Base-by-base conservation (phyloP, 2,113 vertebrate species). In the Sterna hirundo region DNA sequence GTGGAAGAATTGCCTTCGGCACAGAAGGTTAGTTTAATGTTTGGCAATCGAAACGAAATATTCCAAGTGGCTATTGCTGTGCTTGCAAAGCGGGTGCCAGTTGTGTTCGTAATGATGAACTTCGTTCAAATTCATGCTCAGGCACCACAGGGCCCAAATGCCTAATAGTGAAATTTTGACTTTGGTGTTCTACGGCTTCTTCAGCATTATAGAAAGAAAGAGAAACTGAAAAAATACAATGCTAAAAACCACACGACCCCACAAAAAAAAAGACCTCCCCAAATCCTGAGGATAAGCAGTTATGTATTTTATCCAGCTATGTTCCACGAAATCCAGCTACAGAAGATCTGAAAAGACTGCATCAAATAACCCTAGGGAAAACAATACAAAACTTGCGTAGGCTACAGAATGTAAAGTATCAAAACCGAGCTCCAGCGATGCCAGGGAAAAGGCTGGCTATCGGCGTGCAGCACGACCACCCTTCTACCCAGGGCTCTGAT, bases 21-120 rank as follows among this genome's bases (percentile, higher is more conserved):
- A 88, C 79, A 95, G 78, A 90, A 94, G 55, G 79, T 88, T 86
- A 83, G 82, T 70, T 96, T 88, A 93, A 87, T 36, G 55, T 80
- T 88, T 92, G 84, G 80, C 89, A 95, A 79, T 52, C 0, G 1
- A 93, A 92, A 58, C 13, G 18, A 75, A 93, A 94, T 38, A 83
- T 86, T 83, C 83, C 79, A 88, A 88, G 75, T 46, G 68, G 54
- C 64, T 88, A 77, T 9, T 83, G 71, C 60, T 74, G 71, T 22
- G 81, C 75, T 95, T 86, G 78, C 84, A 93, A 86, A 93, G 49
- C 76, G 9, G 30, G 9, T 83, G 46, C 58, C 80, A 90, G 68
- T 83, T 88, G 54, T 6, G 74, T 83, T 86, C 91, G 46, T n/a
- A 61, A 77, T 18, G 29, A 90, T 22, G 68, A 42, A 77, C 51